These are phyloP conservation scores for Turdus rufiventris DNA, from an alignment of 2,113 vertebrate genomes.

Conservation along the genomic window DNA sequence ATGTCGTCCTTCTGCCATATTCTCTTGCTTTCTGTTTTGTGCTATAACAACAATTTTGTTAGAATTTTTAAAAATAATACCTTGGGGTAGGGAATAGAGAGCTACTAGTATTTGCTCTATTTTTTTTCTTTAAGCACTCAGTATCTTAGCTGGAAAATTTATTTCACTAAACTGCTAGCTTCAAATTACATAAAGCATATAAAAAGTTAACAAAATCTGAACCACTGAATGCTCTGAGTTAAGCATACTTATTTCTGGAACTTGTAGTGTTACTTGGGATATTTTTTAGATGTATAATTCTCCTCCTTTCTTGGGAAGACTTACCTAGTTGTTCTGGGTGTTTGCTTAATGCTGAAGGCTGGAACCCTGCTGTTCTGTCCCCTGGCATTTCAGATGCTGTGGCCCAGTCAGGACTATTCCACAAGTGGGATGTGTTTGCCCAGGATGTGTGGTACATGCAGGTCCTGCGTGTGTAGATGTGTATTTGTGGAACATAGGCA, in stretches of 20 bases:
- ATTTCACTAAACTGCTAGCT: background rate
- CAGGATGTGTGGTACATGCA: background rate
- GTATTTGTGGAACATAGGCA: background rate
- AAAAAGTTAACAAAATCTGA: background rate
- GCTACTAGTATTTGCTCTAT: background rate
- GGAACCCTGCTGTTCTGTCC: background rate
- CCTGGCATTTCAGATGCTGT: background rate
- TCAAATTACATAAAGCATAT: background rate
- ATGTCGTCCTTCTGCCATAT: background rate
- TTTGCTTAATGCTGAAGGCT: background rate
- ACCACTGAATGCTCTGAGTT: background rate
- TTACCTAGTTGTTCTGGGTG: background rate
- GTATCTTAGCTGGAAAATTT: background rate
- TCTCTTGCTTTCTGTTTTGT: background rate
- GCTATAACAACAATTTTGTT: background rate
- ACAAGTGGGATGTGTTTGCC: background rate
- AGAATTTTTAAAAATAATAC: background rate
- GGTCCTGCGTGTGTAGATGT: background rate
- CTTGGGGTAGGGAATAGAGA: background rate
- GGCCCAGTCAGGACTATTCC: background rate
- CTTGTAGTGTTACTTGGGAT: background rate
- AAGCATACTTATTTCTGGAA: background rate
- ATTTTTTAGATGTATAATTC: background rate
- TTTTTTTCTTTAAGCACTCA: background rate
- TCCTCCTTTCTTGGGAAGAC: background rate